phyloP scores from a whole-genome alignment of 2,797 vertebrate species.

The Macropus fuliginosus region DNA sequence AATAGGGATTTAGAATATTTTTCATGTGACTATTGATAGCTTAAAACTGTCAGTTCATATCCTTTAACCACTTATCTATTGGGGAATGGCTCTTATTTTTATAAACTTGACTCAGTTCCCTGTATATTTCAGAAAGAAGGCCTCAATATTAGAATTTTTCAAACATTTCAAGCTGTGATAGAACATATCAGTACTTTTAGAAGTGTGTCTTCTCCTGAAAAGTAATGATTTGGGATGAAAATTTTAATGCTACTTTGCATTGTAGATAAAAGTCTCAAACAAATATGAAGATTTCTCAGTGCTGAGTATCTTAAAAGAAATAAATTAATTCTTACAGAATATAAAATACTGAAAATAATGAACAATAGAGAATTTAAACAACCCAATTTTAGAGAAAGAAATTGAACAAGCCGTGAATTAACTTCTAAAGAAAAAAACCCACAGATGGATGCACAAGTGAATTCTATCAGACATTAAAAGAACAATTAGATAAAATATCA shows the following conservation, averaged over 20 bases:
- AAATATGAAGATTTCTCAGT: background rate
- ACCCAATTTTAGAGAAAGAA: background rate
- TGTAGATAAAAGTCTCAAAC: background rate
- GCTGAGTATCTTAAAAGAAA: background rate
- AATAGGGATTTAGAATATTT: background rate
- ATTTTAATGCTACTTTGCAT: background rate
- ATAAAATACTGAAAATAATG: background rate
- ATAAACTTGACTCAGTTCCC: background rate
- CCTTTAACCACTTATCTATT: background rate
- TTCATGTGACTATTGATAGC: background rate
- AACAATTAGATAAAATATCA: background rate
- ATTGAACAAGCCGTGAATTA: background rate
- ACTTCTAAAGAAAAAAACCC: background rate
- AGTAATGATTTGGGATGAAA: background rate
- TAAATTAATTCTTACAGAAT: background rate
- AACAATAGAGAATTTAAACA: background rate
- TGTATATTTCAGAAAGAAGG: background rate
- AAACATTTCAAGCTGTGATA: background rate
- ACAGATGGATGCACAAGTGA: background rate
- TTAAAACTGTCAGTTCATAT: background rate
- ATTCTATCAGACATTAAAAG: background rate
- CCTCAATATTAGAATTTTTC: background rate
- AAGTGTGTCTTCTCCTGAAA: too few species aligned
- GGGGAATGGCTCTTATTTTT: background rate
- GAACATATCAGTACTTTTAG: background rate